Evolutionary conservation across 2,797 vertebrate genomes (phyloP).

Genomic region (Borostomias antarcticus): DNA sequence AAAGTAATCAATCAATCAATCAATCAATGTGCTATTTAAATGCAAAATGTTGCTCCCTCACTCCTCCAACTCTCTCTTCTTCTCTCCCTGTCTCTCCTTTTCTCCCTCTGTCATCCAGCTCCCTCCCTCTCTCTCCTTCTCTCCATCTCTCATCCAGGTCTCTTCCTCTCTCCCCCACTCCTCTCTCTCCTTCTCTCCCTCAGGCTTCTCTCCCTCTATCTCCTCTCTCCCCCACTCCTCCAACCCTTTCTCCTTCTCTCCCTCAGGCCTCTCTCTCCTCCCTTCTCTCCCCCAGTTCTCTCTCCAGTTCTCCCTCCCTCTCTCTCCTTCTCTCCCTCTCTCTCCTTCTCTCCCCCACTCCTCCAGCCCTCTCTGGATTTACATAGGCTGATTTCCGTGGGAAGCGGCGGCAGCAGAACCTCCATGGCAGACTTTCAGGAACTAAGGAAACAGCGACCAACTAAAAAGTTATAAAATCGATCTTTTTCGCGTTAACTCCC

Average conservation of each 20-base stretch:
- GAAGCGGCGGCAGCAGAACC: conserved; percentile 47
- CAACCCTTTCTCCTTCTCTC: too few species aligned
- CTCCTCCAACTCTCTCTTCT: too few species aligned
- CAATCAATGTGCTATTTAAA: too few species aligned
- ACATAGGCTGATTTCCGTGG: conserved; percentile 75
- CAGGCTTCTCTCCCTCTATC: conserved; percentile 38
- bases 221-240: too few species aligned
- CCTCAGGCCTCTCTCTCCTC: too few species aligned
- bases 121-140: background rate
- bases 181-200: background rate
- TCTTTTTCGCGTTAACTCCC: background rate
- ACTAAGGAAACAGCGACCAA: conserved; percentile 52
- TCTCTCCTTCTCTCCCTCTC: too few species aligned
- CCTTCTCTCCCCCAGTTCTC: too few species aligned
- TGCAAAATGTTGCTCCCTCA: too few species aligned
- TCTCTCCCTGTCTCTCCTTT: too few species aligned
- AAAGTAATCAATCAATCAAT: too few species aligned
- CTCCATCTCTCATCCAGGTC: too few species aligned
- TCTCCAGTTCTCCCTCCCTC: conserved; percentile 2
- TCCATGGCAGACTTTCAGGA: conserved; percentile 68
- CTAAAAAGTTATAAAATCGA: conserved; percentile 7
- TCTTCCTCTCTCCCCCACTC: too few species aligned
- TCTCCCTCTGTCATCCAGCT: background rate
- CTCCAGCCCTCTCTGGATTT: conserved; percentile 64
- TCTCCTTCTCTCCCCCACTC: background rate